Evolutionary conservation across 1,140 invertebrate species (phyloP), one percentile per base, ranked within the genome.

Genomic region (Calycopis cecrops): DNA sequence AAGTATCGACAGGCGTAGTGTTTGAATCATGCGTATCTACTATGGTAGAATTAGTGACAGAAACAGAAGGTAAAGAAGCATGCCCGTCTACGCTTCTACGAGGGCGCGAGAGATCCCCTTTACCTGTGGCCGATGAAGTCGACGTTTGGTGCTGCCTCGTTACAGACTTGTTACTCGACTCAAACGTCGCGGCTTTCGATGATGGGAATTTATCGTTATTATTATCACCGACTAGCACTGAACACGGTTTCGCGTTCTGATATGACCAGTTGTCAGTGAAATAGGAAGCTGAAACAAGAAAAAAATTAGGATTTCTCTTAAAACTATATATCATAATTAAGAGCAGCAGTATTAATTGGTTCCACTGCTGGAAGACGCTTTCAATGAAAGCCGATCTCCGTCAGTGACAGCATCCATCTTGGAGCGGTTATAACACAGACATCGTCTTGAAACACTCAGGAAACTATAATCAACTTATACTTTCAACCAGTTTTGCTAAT

Each of bases 161-260:
- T 53, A 90, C 87, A 47, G 92, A 91, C 71, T 91, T 91, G 74
- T 92, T 93, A 52, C 87, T 90, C 50, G 78, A 79, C 65, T 92
- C 90, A 34, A 90, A 85, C 50, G 90, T 89, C 60, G 89, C 88
- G 54, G 90, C 79, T 84, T 93, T 93, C 37, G 92, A 91, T 58
- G 88, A 86, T 48, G 90, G 88, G 63, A 91, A 91, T 52, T 91
- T 87, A 76, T 94, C 92, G 10, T 89, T 85, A 61, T 89, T 85
- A 60, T 90, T 91, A 66, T 93, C 94, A 65, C 93, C 94, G 52
- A 96, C 94, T 69, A 96, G 87, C 54, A 96, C 94, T 64, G 93
- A 92, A 88, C 95, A 96, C 34, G 94, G 91, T 72, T 94, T 93
- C 48, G 92, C 90, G 55, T 91, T 92, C 77, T 94, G 92, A 82